Base-by-base conservation (phyloP, 2,797 vertebrate species). In the Paedocypris micromegethes region DNA sequence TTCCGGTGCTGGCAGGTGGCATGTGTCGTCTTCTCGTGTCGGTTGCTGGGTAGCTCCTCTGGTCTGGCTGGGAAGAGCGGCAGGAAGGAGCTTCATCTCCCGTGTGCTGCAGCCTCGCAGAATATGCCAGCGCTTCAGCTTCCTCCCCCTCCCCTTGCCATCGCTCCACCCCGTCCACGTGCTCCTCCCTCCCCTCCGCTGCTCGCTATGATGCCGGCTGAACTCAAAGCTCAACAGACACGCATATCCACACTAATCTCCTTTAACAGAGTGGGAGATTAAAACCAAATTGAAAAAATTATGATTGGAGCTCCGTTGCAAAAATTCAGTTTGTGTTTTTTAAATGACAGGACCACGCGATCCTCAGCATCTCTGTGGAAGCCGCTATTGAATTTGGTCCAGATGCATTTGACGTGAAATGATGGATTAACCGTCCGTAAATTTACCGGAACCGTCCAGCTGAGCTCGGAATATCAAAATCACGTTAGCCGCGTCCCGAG, bases 41-140 rank as follows among this genome's bases (percentile, higher is more conserved):
- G 74, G 73, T 81, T 76, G 53, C 79, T 71, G 80, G 76, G 77
- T 77, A 65, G 68, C 73, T 65, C 59, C 42, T 49, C 61, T 69
- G 55, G 64, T 67, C 71, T 60, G 68, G 73, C 81, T 83, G 62
- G 64, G 79, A 85, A 62, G 45, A 58, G 80, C 76, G 74, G 81
- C 75, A 78, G 74, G 79, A 75, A 76, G 78, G 78, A 67, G 84
- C 85, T 82, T 86, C 76, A 86, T 89, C 86, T 88, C 72, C 79
- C 68, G 82, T 78, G 85, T 86, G 88, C 88, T 88, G 88, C 90
- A 86, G 90, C 84, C 85, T 85, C 82, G 80, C 83, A 79, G 81
- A 84, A 84, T 81, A 79, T 79, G 78, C 86, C 83, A 72, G 77
- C 77, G 74, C 77, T 74, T 73, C 73, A 78, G 76, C 82, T 82